Conservation (phyloP, 2,797 vertebrate species). For the Hafferia zeledoni region DNA sequence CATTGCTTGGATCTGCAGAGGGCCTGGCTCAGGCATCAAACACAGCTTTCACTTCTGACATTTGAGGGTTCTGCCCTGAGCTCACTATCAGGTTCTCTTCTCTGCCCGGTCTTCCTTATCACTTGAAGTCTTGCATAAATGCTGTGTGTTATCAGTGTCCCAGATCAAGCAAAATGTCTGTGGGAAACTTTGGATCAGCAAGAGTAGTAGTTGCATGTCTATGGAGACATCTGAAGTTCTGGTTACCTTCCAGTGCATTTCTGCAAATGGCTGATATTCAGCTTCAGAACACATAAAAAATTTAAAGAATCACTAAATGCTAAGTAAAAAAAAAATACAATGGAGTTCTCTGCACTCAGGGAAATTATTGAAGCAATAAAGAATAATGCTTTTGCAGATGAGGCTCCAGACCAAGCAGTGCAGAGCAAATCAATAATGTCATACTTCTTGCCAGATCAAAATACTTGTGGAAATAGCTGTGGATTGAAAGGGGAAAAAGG, state of each 20-base stretch:
- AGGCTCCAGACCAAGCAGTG: constrained; percentile 63
- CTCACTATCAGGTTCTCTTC: neutral
- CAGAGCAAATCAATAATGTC: constrained; percentile 77
- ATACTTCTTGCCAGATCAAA: constrained; percentile 72
- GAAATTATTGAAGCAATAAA: constrained; percentile 82
- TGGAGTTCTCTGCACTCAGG: constrained; percentile 70
- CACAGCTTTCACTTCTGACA: neutral
- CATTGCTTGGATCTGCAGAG: neutral
- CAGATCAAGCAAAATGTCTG: neutral
- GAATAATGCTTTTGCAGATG: constrained; percentile 79
- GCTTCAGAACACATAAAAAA: constrained; percentile 76
- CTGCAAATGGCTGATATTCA: constrained; percentile 52
- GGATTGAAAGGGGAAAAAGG: constrained; percentile 51
- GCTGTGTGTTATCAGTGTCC: neutral
- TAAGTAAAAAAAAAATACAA: constrained; percentile 58
- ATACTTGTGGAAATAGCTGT: constrained; percentile 70
- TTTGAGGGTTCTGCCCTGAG: neutral
- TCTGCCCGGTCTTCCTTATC: neutral
- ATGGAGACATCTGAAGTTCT: constrained; percentile 25
- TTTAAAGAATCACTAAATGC: constrained; percentile 73
- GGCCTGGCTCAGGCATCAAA: neutral
- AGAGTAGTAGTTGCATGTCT: neutral
- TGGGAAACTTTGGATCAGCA: neutral
- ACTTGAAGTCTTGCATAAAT: neutral
- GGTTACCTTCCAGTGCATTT: constrained; percentile 29